A percentile compares a stretch with the other conserved stretches of the same genome.
Evolutionary conservation across 1,140 invertebrate species (phyloP).

Genomic region (Orius insidiosus): DNA sequence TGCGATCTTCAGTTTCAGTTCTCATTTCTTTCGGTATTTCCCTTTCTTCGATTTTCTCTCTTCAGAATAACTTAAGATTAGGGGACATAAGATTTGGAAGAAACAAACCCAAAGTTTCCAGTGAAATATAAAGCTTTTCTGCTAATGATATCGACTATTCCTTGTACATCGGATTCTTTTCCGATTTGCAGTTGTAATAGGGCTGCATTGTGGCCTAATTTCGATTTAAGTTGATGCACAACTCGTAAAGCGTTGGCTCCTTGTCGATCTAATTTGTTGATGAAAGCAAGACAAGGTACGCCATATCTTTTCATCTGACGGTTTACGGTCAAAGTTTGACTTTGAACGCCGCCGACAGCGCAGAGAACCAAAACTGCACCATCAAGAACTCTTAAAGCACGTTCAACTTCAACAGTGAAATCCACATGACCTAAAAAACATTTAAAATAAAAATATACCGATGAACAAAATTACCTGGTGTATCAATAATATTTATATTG

Average conservation of each 20-base stretch:
- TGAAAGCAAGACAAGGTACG: conserved; percentile 93
- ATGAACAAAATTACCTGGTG: conserved; percentile 46
- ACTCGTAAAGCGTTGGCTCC: conserved; percentile 67
- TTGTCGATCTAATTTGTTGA: conserved; percentile 92
- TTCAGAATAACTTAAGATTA: no score
- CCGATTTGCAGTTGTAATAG: conserved; percentile 94
- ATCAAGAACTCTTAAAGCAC: conserved; percentile 89
- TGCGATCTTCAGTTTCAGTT: conserved; percentile 49
- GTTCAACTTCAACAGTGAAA: conserved; percentile 97
- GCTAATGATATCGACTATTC: conserved; percentile 77
- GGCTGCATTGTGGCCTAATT: conserved; percentile 88
- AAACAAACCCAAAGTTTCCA: conserved; percentile 69
- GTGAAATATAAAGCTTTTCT: conserved; percentile 89
- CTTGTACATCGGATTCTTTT: conserved; percentile 67
- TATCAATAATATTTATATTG: conserved; percentile 99
- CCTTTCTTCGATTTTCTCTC: conserved; percentile 53
- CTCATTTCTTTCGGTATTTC: conserved; percentile 77
- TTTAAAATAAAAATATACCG: conserved; percentile 7
- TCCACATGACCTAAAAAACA: conserved; percentile 76
- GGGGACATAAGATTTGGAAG: no score
- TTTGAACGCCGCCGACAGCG: conserved; percentile 94
- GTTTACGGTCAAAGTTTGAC: conserved; percentile 95
- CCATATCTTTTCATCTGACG: conserved; percentile 93
- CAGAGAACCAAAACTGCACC: conserved; percentile 93
- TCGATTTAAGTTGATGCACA: conserved; percentile 45